Base-by-base conservation (phyloP, 2,888 invertebrate species). In the Dioctria linearis region DNA sequence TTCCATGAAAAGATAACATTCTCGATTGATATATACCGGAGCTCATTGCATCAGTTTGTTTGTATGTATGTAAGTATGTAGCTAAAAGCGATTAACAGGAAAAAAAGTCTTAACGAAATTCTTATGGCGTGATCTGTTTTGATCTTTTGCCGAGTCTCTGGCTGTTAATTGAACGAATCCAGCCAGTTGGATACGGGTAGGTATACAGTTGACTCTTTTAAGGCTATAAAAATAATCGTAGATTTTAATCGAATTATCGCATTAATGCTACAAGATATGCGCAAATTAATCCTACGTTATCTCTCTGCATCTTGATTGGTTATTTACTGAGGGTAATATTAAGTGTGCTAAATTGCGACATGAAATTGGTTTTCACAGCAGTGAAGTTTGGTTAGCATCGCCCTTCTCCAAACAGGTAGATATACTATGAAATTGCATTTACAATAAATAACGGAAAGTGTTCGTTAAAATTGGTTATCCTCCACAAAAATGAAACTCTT, bases 221-320 rank as follows among this genome's bases (percentile, higher is more conserved):
- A 37, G 51, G 37, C 69, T 69, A 69, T 69, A 69, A 69, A 69
- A 69, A 69, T 69, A 69, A 69, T 69, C 69, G 69, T 51, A 69
- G 49, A 51, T 69, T 51, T 39, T 69, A 69, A 69, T 69, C 69
- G 69, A 69, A 69, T 69, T 69, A 69, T 69, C 69, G 49, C 51
- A 51, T 69, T 49, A 42, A 49, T 69, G 6, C 37, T n/a, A 13
- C 9, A 54, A 42, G 51, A 69, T 69, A 13, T 9, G 25, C 69
- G 8, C 4, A 3, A 51, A 69, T 69, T 54, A 54, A n/a, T 54
- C 54, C 6, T 4, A 4, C 46, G 46, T 8, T 54, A 54, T 54
- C 54, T 54, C 54, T 4, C 54, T 51, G 8, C 39, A 63, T 8
- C 63, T 63, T 63, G 63, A 39, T 63, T 37, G 5, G 54, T 8